Base-by-base conservation (phyloP, 2,888 invertebrate genomes). In the Nemurella pictetii region DNA sequence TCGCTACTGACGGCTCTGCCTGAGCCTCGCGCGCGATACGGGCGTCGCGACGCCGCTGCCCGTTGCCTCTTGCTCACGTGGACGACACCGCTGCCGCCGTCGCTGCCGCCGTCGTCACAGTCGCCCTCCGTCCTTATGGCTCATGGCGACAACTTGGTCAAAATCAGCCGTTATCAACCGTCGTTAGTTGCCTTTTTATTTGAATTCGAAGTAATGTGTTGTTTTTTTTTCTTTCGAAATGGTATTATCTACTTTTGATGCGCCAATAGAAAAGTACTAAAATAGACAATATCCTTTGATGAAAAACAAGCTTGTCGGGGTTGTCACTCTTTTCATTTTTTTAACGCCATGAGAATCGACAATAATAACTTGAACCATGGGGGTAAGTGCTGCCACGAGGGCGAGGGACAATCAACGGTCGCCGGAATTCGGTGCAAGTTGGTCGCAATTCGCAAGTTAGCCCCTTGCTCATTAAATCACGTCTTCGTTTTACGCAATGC, bases 391-490 rank as follows among this genome's bases (percentile, higher is more conserved):
- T 12, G 9, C 20, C 1, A 20, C 55, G 55, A 55, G 55, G 55
- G 55, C 55, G 55, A 55, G 55, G 55, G 55, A 7, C 55, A 55
- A 55, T 55, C 55, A 55, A 55, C 55, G 55, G 55, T 55, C 55
- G 55, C 9, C 55, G 55, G 55, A 12, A 12, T 12, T 20, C 55
- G 55, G 20, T 20, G 32, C 9, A 55, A 55, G 20, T 12, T 20
- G 55, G 55, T 55, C 55, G 55, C 55, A 55, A 55, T 55, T 55
- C 55, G 55, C 55, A 55, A 55, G 55, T 55, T 55, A 12, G 55
- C 55, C 55, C 55, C 55, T 55, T 55, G 20, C 55, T 55, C 55
- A 55, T 78, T 78, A 78, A 78, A 78, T 78, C 78, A 78, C 78
- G 29, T 29, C 78, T 30, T 30, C 78, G 55, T 55, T 55, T 55